Evolutionary conservation across 2,888 invertebrate species (phyloP), one percentile per base, ranked within the genome.

Genomic region (Uloborus plumipes): DNA sequence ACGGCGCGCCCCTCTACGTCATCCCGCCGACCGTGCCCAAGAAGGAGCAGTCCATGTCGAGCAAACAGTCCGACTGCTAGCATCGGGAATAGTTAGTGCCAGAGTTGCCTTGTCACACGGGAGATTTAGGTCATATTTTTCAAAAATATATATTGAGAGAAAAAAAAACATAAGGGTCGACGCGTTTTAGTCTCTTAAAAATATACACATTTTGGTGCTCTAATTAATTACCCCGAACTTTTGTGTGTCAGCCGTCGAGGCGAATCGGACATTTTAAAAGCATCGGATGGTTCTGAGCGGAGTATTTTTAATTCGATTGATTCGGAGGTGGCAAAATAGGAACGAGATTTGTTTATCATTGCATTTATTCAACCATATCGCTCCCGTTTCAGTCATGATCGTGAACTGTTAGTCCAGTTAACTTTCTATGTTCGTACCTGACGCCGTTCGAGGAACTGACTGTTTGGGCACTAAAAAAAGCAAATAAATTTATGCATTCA

Each of bases 1-100:
- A 85, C 77, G 85, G 86, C 13, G 85, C 85, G 20, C 77, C 85
- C 15, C 79, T 85, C 49, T 86, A 85, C 65, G 84, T 85, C 80
- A 86, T 85, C 62, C 85, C 86, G 39, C 85, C 85, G 59, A 85
- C 85, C 59, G 81, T 81, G 50, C 82, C 77, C 26, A 85, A 84
- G 77, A 86, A 86, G 66, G 73, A 83, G 14, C 67, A 62, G 31
- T 76, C 71, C 26, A 83, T 83, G 83, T 83, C 83, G 49, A 83
- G 83, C 59, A 83, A 83, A 65, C 83, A 83, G 53, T 83, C 83
- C 53, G 83, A 83, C 77, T 83, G 83, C 77, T 83, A 83, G 83
- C 76, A 59, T 26, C 61, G 47, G 72, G 55, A 71, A 71, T 26
- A 49, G 76, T 64, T 67, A 73, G 73, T 83, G 83, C 83, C 77